Base-by-base conservation (phyloP, 1,140 invertebrate genomes). In the Polyergus mexicanus region DNA sequence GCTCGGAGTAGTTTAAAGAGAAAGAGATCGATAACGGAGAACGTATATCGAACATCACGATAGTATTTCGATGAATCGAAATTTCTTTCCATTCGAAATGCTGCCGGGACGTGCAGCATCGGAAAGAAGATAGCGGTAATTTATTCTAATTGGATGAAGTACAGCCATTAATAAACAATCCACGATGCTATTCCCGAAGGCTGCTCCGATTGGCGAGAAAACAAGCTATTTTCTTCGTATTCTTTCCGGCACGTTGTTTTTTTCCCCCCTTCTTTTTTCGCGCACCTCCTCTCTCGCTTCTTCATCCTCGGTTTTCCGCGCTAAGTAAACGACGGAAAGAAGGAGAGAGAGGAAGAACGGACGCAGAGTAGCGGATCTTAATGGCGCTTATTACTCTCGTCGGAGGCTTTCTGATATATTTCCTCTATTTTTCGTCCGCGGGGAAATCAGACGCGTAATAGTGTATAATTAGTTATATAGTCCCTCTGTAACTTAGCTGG, bases 391-490 rank as follows among this genome's bases (percentile, higher is more conserved):
- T 94, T 94, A 94, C 92, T 95, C 92, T 93, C 92, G 88, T 89
- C 89, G 92, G 91, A 88, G 85, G 89, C 89, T 86, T 92, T 92
- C 91, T 93, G 91, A 93, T 94, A 93, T 93, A 94, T 94, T 91
- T 91, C 92, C 91, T 93, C 92, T 93, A 94, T 94, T 94, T 95
- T 95, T 94, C 92, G 93, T 91, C 94, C 94, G 92, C 91, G 92
- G 94, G 94, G 94, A 95, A 95, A 95, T 95, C 94, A 95, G 93
- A 93, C 91, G 93, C 91, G 90, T 94, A 94, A 92, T 92, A 93
- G 92, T 90, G 92, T 91, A 94, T 95, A 95, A 95, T 95, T 95
- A 94, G 92, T 93, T 92, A 92, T 92, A 92, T 91, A 90, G 93
- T 91, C 90, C 89, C 77, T 86, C 72, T 91, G 93, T 94, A 92